phyloP scores from a whole-genome alignment of 2,113 vertebrate genomes.

The Sminthopsis crassicaudata region DNA sequence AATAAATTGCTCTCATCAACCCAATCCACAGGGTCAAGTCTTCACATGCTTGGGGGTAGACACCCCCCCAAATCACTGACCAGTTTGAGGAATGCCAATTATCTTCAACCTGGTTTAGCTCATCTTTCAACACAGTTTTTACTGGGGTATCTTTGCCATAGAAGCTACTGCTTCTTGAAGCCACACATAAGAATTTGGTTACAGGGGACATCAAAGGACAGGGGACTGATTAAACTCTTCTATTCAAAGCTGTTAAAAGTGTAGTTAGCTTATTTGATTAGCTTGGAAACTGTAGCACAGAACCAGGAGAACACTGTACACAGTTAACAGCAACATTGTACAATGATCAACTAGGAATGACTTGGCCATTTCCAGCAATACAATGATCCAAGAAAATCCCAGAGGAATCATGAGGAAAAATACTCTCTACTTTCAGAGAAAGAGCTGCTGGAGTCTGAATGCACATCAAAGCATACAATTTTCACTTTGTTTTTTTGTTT shows the following conservation, averaged over 20 bases:
- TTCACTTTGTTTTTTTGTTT: not conserved
- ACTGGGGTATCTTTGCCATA: too few species aligned
- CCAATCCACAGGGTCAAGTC: too few species aligned
- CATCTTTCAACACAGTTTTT: too few species aligned
- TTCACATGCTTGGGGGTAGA: too few species aligned
- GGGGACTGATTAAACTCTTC: not conserved
- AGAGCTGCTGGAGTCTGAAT: not conserved
- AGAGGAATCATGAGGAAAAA: not conserved
- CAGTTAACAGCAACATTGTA: not conserved
- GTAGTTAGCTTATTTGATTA: not conserved
- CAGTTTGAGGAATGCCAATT: too few species aligned
- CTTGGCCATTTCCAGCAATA: not conserved
- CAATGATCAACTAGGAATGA: not conserved
- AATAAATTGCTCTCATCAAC: too few species aligned
- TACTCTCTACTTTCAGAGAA: not conserved
- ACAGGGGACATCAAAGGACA: too few species aligned
- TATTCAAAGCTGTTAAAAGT: not conserved
- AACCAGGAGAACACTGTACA: not conserved
- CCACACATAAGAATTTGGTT: too few species aligned
- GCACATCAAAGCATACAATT: not conserved
- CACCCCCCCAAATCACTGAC: too few species aligned
- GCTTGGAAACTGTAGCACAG: not conserved
- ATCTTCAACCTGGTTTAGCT: too few species aligned
- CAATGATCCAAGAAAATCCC: not conserved
- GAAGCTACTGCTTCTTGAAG: too few species aligned